Conservation (phyloP, 1,140 invertebrate genomes). For the Rhagoletis zephyria region DNA sequence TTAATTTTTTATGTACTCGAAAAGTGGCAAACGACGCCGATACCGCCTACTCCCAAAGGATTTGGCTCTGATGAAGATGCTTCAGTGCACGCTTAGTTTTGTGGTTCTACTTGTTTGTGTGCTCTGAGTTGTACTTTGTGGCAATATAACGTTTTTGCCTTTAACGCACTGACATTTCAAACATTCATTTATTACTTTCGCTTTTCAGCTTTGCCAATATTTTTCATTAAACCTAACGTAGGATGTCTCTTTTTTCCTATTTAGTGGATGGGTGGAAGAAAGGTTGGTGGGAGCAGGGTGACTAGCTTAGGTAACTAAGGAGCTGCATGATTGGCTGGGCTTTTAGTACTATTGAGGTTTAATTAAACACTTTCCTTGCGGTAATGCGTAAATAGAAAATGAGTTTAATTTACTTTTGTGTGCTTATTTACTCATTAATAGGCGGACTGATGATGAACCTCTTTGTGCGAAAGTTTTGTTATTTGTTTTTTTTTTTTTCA, state of each 20-base stretch:
- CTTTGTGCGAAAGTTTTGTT: too few species aligned
- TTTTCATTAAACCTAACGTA: neutral
- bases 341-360: neutral
- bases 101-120: neutral
- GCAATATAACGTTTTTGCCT: neutral
- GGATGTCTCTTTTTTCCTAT: too few species aligned
- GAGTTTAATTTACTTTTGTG: neutral
- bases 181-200: constrained; percentile 25
- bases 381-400: too few species aligned
- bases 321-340: too few species aligned
- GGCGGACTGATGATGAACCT: too few species aligned
- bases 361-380: too few species aligned
- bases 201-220: constrained; percentile 5
- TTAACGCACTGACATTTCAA: constrained; percentile 6
- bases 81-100: neutral
- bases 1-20: neutral
- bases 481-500: neutral
- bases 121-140: neutral
- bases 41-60: neutral
- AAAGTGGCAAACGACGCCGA: too few species aligned
- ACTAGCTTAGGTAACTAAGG: neutral
- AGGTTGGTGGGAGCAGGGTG: neutral
- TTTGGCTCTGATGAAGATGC: constrained; percentile 11
- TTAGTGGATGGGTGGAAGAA: too few species aligned
- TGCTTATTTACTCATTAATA: neutral